These are phyloP conservation scores for Steinernema scapterisci DNA, from an alignment of 2,888 invertebrate genomes.

Conservation along the genomic window DNA sequence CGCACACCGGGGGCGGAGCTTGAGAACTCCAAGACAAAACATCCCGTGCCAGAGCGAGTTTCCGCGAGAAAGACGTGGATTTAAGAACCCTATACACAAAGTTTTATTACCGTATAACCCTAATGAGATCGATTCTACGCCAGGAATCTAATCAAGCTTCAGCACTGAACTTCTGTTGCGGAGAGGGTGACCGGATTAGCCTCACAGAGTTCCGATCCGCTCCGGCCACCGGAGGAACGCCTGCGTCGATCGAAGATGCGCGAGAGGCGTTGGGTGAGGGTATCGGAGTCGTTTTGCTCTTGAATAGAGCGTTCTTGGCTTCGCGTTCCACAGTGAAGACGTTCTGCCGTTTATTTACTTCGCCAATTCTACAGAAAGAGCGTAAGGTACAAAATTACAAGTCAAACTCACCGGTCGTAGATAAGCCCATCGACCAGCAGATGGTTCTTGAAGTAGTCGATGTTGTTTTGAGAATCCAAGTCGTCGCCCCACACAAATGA, in stretches of 20 bases:
- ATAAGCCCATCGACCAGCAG: constrained; percentile 92
- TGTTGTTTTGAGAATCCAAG: constrained; percentile 73
- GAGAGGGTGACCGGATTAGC: neutral
- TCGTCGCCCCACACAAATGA: constrained; percentile 86
- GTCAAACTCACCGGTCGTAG: constrained; percentile 78
- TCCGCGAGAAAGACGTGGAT: neutral
- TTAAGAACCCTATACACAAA: neutral
- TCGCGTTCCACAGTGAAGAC: constrained; percentile 64
- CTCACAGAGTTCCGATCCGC: neutral
- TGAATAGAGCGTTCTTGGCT: constrained; percentile 38
- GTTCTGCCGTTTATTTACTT: constrained; percentile 58
- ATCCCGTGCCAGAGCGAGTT: neutral
- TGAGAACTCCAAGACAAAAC: neutral
- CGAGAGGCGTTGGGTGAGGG: constrained; percentile 34
- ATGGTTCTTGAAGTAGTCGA: constrained; percentile 79
- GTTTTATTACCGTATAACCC: constrained; percentile 10
- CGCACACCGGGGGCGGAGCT: constrained; percentile 13
- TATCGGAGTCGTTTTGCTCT: neutral
- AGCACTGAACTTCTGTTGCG: neutral
- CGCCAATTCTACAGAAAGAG: constrained; percentile 54
- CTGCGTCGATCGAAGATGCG: constrained; percentile 32
- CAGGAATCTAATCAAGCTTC: neutral
- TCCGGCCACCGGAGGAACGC: neutral
- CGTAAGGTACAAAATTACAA: neutral
- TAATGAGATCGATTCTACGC: constrained; percentile 11